phyloP scores from a whole-genome alignment of 2,113 vertebrate genomes.

The Ivindomyrus marchei region DNA sequence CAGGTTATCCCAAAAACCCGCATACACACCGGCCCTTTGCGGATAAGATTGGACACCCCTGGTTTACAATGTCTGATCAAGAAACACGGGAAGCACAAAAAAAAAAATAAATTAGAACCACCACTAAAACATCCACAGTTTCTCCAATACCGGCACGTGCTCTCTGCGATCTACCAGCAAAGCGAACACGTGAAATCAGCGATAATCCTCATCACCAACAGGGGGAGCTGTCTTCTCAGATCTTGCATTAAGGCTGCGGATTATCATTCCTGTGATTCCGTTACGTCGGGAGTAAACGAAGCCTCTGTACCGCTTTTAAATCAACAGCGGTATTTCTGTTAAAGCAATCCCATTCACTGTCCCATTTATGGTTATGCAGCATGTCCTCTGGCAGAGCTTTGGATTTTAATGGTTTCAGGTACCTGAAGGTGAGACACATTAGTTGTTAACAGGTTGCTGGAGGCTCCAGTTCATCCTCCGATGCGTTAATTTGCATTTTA shows the following conservation, averaged over 20 bases:
- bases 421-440: neutral
- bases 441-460: neutral
- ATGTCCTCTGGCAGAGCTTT: neutral
- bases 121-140: neutral
- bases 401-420: neutral
- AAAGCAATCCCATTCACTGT: neutral
- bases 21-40: too few species aligned
- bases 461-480: neutral
- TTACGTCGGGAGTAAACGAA: neutral
- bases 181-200: neutral
- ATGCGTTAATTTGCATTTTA: neutral
- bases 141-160: neutral
- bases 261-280: neutral
- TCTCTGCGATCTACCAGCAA: neutral
- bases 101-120: neutral
- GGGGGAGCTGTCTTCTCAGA: neutral
- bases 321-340: neutral
- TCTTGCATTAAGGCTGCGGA: neutral
- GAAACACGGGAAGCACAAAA: neutral
- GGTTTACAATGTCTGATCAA: neutral
- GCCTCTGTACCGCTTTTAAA: neutral
- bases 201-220: neutral
- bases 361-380: neutral
- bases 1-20: too few species aligned
- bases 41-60: too few species aligned